Conservation (phyloP, 2,888 invertebrate species). For the Nephrocerus scutellatus region DNA sequence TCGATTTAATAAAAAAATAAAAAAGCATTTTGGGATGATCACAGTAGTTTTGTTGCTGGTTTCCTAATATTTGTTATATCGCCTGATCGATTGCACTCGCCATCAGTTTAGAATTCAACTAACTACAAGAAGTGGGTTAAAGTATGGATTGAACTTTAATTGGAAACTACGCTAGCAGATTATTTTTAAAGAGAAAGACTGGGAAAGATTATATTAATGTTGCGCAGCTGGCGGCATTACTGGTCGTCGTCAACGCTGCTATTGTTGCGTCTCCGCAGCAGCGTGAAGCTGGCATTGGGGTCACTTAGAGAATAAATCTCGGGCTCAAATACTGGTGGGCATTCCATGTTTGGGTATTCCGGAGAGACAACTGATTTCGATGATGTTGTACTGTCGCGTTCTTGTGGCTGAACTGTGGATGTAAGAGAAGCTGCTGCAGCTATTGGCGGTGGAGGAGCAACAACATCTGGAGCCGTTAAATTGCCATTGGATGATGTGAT, state of each 20-base stretch:
- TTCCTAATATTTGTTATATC: no score
- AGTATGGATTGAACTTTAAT: no score
- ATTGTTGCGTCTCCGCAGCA: constrained; percentile 41
- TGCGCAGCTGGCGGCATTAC: constrained; percentile 29
- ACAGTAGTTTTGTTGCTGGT: no score
- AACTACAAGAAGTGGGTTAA: no score
- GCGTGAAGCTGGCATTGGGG: constrained; percentile 42
- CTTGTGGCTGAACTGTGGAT: constrained; percentile 22
- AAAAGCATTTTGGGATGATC: no score
- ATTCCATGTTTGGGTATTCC: constrained; percentile 74
- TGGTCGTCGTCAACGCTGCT: constrained; percentile 23
- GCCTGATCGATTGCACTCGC: no score
- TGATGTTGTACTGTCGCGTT: constrained; percentile 14
- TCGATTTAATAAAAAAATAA: no score
- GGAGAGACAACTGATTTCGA: constrained; percentile 42
- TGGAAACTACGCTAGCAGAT: no score
- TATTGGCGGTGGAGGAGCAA: constrained; percentile 35
- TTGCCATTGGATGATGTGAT: constrained; percentile 19
- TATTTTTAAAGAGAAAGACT: no score
- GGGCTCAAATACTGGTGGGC: constrained; percentile 78
- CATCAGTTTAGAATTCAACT: no score
- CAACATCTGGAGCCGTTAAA: constrained; percentile 24
- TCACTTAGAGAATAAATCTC: constrained; percentile 69
- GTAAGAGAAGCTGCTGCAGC: constrained; percentile 12
- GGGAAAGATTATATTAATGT: no score